phyloP scores from a whole-genome alignment of 1,140 invertebrate genomes.

The Ips nitidus region DNA sequence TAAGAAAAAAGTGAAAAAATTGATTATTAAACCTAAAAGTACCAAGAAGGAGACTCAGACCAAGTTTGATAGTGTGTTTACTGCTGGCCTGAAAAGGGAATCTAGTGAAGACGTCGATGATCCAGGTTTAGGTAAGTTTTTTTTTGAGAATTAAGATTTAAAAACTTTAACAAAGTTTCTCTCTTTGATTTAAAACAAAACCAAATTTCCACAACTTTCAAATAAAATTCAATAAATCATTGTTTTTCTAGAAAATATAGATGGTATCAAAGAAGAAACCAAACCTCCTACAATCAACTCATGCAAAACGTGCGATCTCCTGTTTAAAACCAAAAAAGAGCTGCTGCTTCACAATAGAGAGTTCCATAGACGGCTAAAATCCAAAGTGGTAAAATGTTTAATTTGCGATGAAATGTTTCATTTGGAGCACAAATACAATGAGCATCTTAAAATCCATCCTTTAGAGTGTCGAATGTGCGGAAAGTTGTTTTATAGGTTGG shows the following conservation, averaged over 20 bases:
- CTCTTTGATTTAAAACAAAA: background rate
- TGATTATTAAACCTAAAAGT: constrained; percentile 47
- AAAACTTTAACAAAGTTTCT: background rate
- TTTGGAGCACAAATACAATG: constrained; percentile 63
- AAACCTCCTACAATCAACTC: constrained; percentile 15
- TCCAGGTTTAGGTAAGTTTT: constrained; percentile 9
- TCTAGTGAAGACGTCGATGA: constrained; percentile 30
- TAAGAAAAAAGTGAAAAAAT: constrained; percentile 46
- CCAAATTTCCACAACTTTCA: background rate
- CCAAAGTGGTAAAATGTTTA: constrained; percentile 50
- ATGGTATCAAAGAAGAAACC: constrained; percentile 17
- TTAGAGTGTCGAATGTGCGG: constrained; percentile 77
- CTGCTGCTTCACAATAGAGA: constrained; percentile 19
- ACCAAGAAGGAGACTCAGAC: constrained; percentile 35
- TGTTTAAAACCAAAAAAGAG: constrained; percentile 32
- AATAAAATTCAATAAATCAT: background rate
- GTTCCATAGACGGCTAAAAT: constrained; percentile 14
- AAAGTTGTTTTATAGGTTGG: constrained; percentile 69
- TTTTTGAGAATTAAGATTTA: constrained; percentile 6
- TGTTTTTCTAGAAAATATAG: constrained; percentile 23
- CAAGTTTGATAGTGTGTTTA: constrained; percentile 49
- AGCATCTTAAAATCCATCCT: constrained; percentile 75
- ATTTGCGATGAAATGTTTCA: constrained; percentile 64
- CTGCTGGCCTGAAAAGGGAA: constrained; percentile 47
- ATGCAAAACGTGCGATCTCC: constrained; percentile 21